phyloP scores from a whole-genome alignment of 2,113 vertebrate species.

The western clawed frog (Xenopus tropicalis) region UCB_Xtro_10.0 CM004446.2:130436001-130436500 shows the following conservation, averaged over 20 bases:
- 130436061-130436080: no score
- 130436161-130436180: no score
- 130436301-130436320: slow-evolving; percentile 15
- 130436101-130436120: no score
- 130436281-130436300: slow-evolving; percentile 16
- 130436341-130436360: slow-evolving; percentile 11
- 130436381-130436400: slow-evolving; percentile 36
- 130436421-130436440: slow-evolving; percentile 7
- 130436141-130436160: no score
- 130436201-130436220: background rate
- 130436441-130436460: slow-evolving; percentile 22
- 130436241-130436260: background rate
- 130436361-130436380: slow-evolving; percentile 24
- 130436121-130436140: no score
- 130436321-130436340: slow-evolving; percentile 7
- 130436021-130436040: no score
- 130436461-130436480: slow-evolving; percentile 12
- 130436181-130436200: no score
- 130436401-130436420: slow-evolving; percentile 37
- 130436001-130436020: no score
- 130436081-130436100: no score
- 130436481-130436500: slow-evolving; percentile 14
- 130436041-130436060: no score
- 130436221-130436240: background rate
- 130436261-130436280: slow-evolving; percentile 20